Base-by-base conservation (phyloP, 2,888 invertebrate genomes). In the Ischnura elegans region DNA sequence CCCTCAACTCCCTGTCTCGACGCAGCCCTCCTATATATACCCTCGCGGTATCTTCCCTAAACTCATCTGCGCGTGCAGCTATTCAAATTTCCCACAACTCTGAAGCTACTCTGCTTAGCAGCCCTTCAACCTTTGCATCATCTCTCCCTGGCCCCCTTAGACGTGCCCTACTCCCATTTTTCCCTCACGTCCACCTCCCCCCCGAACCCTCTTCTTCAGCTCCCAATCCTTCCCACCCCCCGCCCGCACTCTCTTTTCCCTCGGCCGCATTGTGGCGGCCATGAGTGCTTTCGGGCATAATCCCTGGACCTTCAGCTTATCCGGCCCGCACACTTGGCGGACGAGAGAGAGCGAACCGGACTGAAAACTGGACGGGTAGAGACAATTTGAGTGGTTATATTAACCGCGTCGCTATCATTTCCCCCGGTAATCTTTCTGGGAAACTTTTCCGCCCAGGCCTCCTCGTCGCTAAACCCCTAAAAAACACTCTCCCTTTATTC, bases 1-100 rank as follows among this genome's bases (percentile, higher is more conserved):
- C 36, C 76, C 16, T 36, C 1, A 3, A 29, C 2, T 13, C n/a
- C 36, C 86, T 21, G 61, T 21, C 21, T 61, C 42, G 16, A 51
- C 87, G 4, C 55, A 55, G 55, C 42, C 42, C 19, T 43, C 90
- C 90, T 36, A n/a, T n/a, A n/a, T n/a, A n/a, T n/a, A 43, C 43
- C 90, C 87, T 13, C 90, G 43, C 61, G 61, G 66, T 90, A 42
- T 61, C 90, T 43, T 51, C 51, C 90, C 90, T 61, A 55, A 90
- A 90, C 90, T 90, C 90, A 90, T 90, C 61, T 61, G 90, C 90
- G 90, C 61, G 90, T 90, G 90, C 90, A 61, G 90, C 61, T 90
- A 90, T 90, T 90, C 55, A 90, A 90, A 90, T 90, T 90, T 90
- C 61, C 90, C 90, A 90, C 90, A 55, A 42, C 87, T 87, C 29